Evolutionary conservation across 2,797 vertebrate genomes (phyloP), one percentile per base, ranked within the genome.

Genomic region (Esox masquinongy): DNA sequence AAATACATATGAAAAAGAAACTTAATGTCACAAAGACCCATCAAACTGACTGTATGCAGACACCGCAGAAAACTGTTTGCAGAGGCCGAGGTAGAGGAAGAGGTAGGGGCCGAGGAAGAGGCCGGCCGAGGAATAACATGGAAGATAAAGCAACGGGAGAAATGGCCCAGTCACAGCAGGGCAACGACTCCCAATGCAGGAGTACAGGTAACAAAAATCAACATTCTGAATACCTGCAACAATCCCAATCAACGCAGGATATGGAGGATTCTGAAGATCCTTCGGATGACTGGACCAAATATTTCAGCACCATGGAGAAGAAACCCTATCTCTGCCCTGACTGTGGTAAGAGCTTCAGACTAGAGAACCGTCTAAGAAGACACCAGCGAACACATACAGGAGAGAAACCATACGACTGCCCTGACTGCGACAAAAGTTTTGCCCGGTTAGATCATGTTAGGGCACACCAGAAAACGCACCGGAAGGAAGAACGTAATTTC

Each of bases 331-430:
- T 59, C 22, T 59, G 56, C 22, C 22, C 56, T 3, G 56, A 59
- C 22, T 59, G 56, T 12, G 56, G 56, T 59, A 59, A 59, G 56
- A 59, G 56, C 9, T 59, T 59, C 22, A 22, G 56, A 59, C 56
- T 59, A 12, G 56, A 59, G 56, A 59, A 59, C 22, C 22, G 56
- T 59, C 56, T 59, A 11, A 4, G n/a, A 59, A 59, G 56, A 59
- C 56, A 59, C 22, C 56, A 59, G 9, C 56, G 56, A 59, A 59
- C 56, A 11, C 56, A 59, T 59, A 59, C 56, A 59, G 56, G 56
- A 59, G 56, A 59, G 56, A 59, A 59, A 22, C 56, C 56, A 2
- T 59, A 59, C 9, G 56, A 59, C 56, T 59, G 56, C 56, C 56
- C 56, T 11, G 56, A 59, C n/a, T 59, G 56, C 17, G 56, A 59